Evolutionary conservation across 1,140 invertebrate species (phyloP), one percentile per base, ranked within the genome.

Genomic region (Drosophila hydei): DNA sequence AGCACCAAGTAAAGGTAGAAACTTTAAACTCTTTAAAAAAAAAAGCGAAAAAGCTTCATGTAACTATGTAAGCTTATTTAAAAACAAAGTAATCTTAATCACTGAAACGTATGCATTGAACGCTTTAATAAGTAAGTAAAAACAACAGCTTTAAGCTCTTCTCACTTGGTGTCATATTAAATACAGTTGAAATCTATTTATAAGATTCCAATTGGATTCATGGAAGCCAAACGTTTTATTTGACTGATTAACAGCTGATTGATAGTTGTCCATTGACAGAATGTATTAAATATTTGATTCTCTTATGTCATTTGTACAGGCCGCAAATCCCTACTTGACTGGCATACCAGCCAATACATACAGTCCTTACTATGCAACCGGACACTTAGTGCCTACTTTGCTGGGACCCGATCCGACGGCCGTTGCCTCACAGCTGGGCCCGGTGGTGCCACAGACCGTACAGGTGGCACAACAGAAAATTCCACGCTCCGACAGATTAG

Each of bases 401-500:
- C 94, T 96, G 74, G 95, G 96, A 45, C 96, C 96, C 63, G 96
- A 97, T 92, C 96, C 96, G 45, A 75, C 93, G 79, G 75, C 96
- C 65, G 96, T 97, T 91, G 96, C 95, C 55, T 95, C 95, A 79
- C 95, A 95, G 30, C 92, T 96, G 54, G 94, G 95, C 75, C 92
- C 93, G 68, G 95, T 95, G 83, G 96, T 97, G 81, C 96, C 95
- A 91, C 96, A 97, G 93, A 96, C 95, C 76, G 95, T 97, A 52
- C 91, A 90, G 72, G 94, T 95, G 69, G 94, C 96, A 92, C 96
- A 96, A 93, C 97, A 98, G 94, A 98, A 98, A 94, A 94, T 98
- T 94, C 96, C 96, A 71, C 95, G 97, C 92, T 97, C 97, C 91
- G 97, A 98, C 93, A 95, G 98, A 93, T 95, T 98, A 93, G 97